Percentiles rank a stretch among this genome's conserved stretches.
Conservation (phyloP, 1,140 invertebrate genomes). For the Rhopalosiphum maidis region DNA sequence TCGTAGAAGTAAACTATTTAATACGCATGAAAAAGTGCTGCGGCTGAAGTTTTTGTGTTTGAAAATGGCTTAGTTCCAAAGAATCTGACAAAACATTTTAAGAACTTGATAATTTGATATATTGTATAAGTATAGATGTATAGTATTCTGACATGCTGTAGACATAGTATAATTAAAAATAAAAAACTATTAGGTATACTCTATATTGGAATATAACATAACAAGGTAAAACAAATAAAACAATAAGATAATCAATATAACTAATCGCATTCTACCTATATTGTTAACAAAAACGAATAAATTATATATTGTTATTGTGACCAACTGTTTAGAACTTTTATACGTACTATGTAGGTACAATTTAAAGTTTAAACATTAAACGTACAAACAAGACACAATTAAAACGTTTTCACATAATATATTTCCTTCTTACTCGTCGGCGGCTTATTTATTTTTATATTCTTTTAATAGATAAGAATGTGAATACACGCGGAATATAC, state of each 20-base stretch:
- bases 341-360: too few species aligned
- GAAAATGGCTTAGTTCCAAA: slow-evolving; percentile 14
- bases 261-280: not conserved
- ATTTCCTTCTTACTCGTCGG: not conserved
- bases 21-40: not conserved
- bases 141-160: not conserved
- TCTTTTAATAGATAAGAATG: not conserved
- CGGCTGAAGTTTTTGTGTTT: not conserved
- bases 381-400: not conserved
- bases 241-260: not conserved
- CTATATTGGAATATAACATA: not conserved
- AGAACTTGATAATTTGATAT: slow-evolving; percentile 5
- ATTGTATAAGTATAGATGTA: not conserved
- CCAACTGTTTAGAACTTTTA: not conserved
- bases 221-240: not conserved
- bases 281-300: not conserved
- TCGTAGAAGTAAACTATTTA: not conserved
- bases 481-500: not conserved
- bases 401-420: not conserved
- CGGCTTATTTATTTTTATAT: not conserved
- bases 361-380: not conserved
- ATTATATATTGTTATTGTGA: not conserved
- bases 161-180: not conserved
- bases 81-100: slow-evolving; percentile 4
- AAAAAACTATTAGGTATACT: not conserved